phyloP scores from a whole-genome alignment of 2,113 vertebrate genomes.

The Chrysemys picta region DNA sequence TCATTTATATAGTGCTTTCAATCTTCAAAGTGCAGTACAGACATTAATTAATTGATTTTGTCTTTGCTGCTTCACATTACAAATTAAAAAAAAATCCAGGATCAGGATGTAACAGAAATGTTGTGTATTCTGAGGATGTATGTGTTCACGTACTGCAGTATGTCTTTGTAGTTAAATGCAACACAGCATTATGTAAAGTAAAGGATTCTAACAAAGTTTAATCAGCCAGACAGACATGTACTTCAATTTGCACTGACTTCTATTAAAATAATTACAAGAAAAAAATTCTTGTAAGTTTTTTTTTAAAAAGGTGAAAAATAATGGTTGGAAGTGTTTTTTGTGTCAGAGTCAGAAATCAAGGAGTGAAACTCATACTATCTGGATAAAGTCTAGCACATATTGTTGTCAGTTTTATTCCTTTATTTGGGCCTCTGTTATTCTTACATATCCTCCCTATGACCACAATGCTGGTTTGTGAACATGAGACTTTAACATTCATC shows the following conservation, averaged over 20 bases:
- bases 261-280: conserved; percentile 33
- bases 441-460: conserved; percentile 38
- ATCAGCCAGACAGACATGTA: not conserved
- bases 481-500: conserved; percentile 35
- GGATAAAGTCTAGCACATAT: conserved; percentile 41
- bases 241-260: conserved; percentile 12
- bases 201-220: conserved; percentile 27
- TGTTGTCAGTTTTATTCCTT: conserved; percentile 30
- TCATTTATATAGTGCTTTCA: conserved; percentile 19
- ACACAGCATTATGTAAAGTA: not conserved
- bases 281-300: not conserved
- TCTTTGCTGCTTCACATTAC: conserved; percentile 72
- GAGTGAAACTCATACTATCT: conserved; percentile 8
- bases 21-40: conserved; percentile 74
- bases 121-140: not conserved
- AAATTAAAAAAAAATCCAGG: not conserved
- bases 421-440: conserved; percentile 24
- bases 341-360: conserved; percentile 16
- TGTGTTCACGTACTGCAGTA: not conserved
- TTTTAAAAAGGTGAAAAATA: not conserved
- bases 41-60: conserved; percentile 75
- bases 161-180: conserved; percentile 26
- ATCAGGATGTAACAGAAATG: conserved; percentile 14
- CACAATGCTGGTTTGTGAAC: not conserved
- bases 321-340: not conserved